A percentile compares a stretch with the other conserved stretches of the same genome.
Conservation (phyloP, 2,797 vertebrate species). For the Harpagifer antarcticus region DNA sequence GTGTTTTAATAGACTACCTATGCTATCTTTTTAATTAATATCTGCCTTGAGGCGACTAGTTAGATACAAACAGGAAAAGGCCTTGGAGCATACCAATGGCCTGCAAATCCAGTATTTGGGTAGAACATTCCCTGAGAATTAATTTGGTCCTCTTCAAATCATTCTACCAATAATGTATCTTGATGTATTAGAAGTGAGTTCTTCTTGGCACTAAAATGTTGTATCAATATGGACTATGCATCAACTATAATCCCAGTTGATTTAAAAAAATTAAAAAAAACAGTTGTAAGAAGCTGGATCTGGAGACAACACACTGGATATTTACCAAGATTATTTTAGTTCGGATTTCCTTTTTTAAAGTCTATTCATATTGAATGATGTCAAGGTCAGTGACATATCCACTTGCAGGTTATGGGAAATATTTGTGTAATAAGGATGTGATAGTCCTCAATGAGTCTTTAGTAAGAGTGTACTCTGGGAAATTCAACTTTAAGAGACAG, state of each 20-base stretch:
- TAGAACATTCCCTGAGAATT: slow-evolving; percentile 63
- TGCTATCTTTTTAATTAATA: slow-evolving; percentile 82
- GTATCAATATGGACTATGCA: no score
- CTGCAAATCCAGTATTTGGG: slow-evolving; percentile 55
- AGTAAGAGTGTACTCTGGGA: slow-evolving; percentile 28
- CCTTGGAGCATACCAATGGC: slow-evolving; percentile 64
- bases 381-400: background rate
- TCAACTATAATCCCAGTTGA: background rate
- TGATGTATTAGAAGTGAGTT: slow-evolving; percentile 48
- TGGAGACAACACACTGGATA: slow-evolving; percentile 18
- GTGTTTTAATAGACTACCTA: slow-evolving; percentile 51
- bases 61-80: slow-evolving; percentile 73
- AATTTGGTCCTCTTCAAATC: slow-evolving; percentile 67
- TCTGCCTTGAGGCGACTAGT: slow-evolving; percentile 78
- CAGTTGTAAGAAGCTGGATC: slow-evolving; percentile 18
- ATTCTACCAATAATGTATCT: slow-evolving; percentile 63
- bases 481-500: slow-evolving; percentile 43
- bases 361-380: slow-evolving; percentile 8
- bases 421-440: slow-evolving; percentile 8
- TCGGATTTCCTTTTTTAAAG: background rate
- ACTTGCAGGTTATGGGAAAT: background rate
- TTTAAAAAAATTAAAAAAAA: slow-evolving; percentile 19
- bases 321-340: background rate
- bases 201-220: slow-evolving; percentile 15
- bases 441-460: slow-evolving; percentile 26